Evolutionary conservation across 2,113 vertebrate species (phyloP).

Genomic region (Psettodes erumei): DNA sequence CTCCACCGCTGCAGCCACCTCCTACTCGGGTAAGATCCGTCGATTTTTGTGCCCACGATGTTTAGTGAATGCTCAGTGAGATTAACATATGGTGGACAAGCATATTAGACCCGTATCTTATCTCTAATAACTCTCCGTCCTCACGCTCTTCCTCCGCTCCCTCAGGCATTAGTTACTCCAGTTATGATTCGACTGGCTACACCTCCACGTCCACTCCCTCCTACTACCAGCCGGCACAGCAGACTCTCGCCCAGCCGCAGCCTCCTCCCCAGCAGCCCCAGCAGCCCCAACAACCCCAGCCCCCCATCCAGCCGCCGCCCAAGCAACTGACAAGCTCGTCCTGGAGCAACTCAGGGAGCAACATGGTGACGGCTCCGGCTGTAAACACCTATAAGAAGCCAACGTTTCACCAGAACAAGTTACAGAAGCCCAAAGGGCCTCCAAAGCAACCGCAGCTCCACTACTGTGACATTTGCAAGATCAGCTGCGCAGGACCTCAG

Average conservation of each 20-base stretch:
- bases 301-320: constrained; percentile 64
- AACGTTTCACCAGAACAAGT: constrained; percentile 78
- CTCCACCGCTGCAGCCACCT: constrained; percentile 69
- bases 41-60: background rate
- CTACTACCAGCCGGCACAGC: constrained; percentile 80
- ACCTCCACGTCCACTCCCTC: constrained; percentile 74
- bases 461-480: constrained; percentile 90
- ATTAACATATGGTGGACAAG: no score
- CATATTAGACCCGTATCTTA: constrained; percentile 18
- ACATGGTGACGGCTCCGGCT: constrained; percentile 64
- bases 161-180: constrained; percentile 81
- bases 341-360: constrained; percentile 79
- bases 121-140: constrained; percentile 1
- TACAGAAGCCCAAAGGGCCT: constrained; percentile 79
- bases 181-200: constrained; percentile 76
- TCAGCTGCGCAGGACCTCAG: constrained; percentile 90
- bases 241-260: constrained; percentile 72
- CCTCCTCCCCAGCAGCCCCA: constrained; percentile 63
- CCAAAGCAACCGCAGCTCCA: constrained; percentile 84
- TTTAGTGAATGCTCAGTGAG: background rate
- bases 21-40: constrained; percentile 81
- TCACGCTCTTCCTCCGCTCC: constrained; percentile 24
- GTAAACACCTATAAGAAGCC: constrained; percentile 80
- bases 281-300: constrained; percentile 64
- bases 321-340: constrained; percentile 78